Percentiles rank a stretch among this genome's conserved stretches.
Conservation (phyloP, 2,888 invertebrate genomes). For the Dermolepida albohirtum region DNA sequence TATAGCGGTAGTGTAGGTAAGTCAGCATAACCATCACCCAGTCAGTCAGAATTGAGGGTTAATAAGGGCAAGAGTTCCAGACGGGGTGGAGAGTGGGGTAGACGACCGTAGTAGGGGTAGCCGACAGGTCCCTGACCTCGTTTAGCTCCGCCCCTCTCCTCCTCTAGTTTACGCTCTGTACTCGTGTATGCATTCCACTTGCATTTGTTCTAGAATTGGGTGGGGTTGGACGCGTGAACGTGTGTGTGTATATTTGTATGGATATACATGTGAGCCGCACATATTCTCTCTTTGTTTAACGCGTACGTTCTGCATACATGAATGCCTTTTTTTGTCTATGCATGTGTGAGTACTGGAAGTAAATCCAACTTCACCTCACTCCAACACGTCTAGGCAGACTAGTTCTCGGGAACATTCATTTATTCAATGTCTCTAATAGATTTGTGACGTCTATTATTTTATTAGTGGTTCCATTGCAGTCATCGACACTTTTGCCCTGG, state of each 20-base stretch:
- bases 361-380: constrained; percentile 49
- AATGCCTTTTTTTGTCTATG: constrained; percentile 12
- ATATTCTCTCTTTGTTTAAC: constrained; percentile 7
- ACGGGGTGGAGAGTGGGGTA: constrained; percentile 64
- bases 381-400: constrained; percentile 49
- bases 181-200: constrained; percentile 62
- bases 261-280: not conserved
- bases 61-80: constrained; percentile 51
- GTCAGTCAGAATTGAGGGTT: constrained; percentile 48
- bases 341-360: not conserved
- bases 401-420: constrained; percentile 35
- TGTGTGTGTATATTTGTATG: constrained; percentile 16
- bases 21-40: constrained; percentile 25
- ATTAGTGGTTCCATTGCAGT: constrained; percentile 44
- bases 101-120: constrained; percentile 68
- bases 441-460: constrained; percentile 45
- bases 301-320: constrained; percentile 9
- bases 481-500: constrained; percentile 37
- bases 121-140: constrained; percentile 71
- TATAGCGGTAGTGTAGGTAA: constrained; percentile 50
- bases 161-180: constrained; percentile 63
- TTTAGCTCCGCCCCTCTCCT: constrained; percentile 65
- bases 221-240: constrained; percentile 32
- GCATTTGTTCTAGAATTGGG: constrained; percentile 50
- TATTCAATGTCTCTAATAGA: constrained; percentile 30